Percentiles rank a stretch among this genome's conserved stretches.
Conservation (phyloP, 1,140 invertebrate genomes). For the Rhysida immarginata region DNA sequence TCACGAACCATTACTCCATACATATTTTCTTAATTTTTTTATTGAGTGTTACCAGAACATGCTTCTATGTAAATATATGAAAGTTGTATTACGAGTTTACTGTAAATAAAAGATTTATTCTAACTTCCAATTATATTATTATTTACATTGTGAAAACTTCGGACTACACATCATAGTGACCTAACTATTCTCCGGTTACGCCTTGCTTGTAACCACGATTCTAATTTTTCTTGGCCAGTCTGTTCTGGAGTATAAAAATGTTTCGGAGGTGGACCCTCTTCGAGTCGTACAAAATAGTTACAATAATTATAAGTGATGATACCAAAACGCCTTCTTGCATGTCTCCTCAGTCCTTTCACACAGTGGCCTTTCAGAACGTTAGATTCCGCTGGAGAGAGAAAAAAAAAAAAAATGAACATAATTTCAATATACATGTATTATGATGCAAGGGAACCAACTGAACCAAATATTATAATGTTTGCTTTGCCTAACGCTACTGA, state of each 20-base stretch:
- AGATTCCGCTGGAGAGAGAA: slow-evolving; percentile 59
- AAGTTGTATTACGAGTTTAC: not conserved
- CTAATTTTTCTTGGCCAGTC: not conserved
- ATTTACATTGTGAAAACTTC: not conserved
- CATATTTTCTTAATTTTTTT: not conserved
- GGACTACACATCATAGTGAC: not conserved
- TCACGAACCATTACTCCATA: too few relatives aligned
- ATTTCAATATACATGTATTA: too few relatives aligned
- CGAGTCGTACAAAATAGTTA: slow-evolving; percentile 76
- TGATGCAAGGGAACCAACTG: too few relatives aligned
- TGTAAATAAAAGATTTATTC: not conserved
- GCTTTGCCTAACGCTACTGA: too few relatives aligned
- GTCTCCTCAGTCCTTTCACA: slow-evolving; percentile 66
- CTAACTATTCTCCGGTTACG: not conserved
- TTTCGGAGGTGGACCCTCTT: slow-evolving; percentile 86
- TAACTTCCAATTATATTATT: not conserved
- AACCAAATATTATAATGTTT: too few relatives aligned
- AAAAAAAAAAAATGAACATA: too few relatives aligned
- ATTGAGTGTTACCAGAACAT: too few relatives aligned
- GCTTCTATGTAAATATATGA: not conserved
- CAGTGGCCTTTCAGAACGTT: slow-evolving; percentile 54
- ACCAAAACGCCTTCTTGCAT: slow-evolving; percentile 52
- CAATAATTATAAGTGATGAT: slow-evolving; percentile 58
- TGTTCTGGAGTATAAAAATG: slow-evolving; percentile 37
- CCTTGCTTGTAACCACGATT: not conserved